Percentiles rank a stretch among this genome's conserved stretches.
Evolutionary conservation across 2,888 invertebrate genomes (phyloP).

Genomic region (Nesidiocoris tenuis): DNA sequence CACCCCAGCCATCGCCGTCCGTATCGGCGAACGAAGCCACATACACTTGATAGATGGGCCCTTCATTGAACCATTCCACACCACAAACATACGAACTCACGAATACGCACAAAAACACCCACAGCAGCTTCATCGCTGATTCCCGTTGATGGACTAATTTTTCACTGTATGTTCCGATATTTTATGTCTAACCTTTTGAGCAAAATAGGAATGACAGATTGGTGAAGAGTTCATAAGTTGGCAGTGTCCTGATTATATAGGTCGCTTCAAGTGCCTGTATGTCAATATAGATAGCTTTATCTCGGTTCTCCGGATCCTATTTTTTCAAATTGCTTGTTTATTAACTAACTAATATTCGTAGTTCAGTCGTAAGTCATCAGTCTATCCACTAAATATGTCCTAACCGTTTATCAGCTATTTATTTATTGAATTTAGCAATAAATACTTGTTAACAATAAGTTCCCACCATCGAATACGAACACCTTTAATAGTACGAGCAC

Average conservation of each 20-base stretch:
- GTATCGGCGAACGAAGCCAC: conserved; percentile 82
- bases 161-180: no score
- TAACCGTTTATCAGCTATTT: no score
- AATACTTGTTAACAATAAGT: no score
- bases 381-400: no score
- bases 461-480: no score
- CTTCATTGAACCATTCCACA: conserved; percentile 73
- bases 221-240: background rate
- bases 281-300: background rate
- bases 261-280: background rate
- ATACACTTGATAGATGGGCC: conserved; percentile 81
- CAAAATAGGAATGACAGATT: background rate
- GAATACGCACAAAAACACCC: conserved; percentile 2
- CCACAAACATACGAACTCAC: background rate
- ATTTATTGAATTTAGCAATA: no score
- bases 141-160: no score
- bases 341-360: no score
- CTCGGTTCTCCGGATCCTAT: background rate
- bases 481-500: no score
- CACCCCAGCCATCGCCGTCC: conserved; percentile 82
- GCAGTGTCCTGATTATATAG: background rate
- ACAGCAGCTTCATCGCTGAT: background rate
- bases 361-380: no score
- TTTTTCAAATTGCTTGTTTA: background rate
- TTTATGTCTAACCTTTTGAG: no score